Conservation (phyloP, 2,888 invertebrate genomes). For the Matsumyia berberina region DNA sequence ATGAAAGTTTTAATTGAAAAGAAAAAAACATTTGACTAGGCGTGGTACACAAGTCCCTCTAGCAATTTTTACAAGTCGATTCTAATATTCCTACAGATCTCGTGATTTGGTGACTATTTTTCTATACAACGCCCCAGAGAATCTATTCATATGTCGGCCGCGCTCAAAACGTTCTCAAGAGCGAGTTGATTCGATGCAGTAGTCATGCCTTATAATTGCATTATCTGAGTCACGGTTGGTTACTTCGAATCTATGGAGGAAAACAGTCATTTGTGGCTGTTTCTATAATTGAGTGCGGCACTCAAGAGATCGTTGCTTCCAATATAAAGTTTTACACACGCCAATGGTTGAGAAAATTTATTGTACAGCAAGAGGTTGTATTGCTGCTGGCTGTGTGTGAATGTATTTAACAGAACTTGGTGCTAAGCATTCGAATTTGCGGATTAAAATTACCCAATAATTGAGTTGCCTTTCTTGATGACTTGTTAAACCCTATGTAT, state of each 20-base stretch:
- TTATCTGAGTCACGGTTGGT: slow-evolving; percentile 56
- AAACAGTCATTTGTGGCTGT: slow-evolving; percentile 15
- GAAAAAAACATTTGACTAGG: background rate
- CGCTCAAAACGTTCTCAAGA: slow-evolving; percentile 36
- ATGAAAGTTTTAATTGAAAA: slow-evolving; percentile 22
- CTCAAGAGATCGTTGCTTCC: slow-evolving; percentile 65
- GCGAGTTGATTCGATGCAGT: slow-evolving; percentile 36
- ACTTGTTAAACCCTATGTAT: too few relatives aligned
- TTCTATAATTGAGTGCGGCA: slow-evolving; percentile 43
- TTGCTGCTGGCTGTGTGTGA: too few relatives aligned
- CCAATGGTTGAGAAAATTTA: slow-evolving; percentile 1
- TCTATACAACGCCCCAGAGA: slow-evolving; percentile 31
- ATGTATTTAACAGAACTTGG: too few relatives aligned
- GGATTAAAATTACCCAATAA: too few relatives aligned
- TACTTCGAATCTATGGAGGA: slow-evolving; percentile 30
- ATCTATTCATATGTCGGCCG: slow-evolving; percentile 31
- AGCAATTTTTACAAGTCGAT: too few relatives aligned
- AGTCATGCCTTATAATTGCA: slow-evolving; percentile 57
- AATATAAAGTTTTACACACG: slow-evolving; percentile 1
- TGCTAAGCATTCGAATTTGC: too few relatives aligned
- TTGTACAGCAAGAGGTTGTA: slow-evolving; percentile 1
- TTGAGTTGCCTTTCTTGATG: too few relatives aligned
- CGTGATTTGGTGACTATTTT: background rate
- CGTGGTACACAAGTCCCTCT: slow-evolving; percentile 16
- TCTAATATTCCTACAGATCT: background rate